phyloP scores from a whole-genome alignment of 2,888 invertebrate species.

The Ochropacha duplaris region DNA sequence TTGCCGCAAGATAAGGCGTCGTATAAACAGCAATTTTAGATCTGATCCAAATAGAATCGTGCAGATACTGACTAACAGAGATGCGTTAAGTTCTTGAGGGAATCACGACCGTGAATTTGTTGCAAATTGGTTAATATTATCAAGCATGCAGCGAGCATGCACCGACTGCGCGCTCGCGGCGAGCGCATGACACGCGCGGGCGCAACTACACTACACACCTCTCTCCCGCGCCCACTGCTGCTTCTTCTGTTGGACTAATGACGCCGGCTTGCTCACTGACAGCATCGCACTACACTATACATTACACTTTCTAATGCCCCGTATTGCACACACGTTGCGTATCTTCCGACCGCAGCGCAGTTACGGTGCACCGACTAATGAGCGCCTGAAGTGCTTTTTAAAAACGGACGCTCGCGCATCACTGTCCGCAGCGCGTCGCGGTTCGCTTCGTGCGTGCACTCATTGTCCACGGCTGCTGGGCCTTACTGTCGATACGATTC shows the following conservation, averaged over 20 bases:
- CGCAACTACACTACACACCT: conserved; percentile 84
- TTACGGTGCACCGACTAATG: conserved; percentile 78
- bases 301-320: conserved; percentile 79
- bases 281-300: conserved; percentile 76
- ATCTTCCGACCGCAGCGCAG: conserved; percentile 62
- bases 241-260: conserved; percentile 93
- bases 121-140: conserved; percentile 46
- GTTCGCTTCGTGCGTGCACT: conserved; percentile 73
- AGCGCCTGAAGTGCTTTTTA: conserved; percentile 62
- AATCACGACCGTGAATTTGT: conserved; percentile 54
- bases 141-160: conserved; percentile 26
- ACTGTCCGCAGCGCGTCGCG: conserved; percentile 60
- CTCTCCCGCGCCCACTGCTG: conserved; percentile 96
- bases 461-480: conserved; percentile 69
- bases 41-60: conserved; percentile 21
- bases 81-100: conserved; percentile 38
- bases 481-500: conserved; percentile 43
- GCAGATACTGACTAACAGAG: conserved; percentile 30
- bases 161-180: conserved; percentile 24
- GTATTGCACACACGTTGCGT: conserved; percentile 73
- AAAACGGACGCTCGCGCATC: conserved; percentile 70
- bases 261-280: conserved; percentile 79
- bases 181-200: conserved; percentile 26
- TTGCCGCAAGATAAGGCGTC: background rate
- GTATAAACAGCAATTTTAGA: conserved; percentile 9